Conservation (phyloP, 2,888 invertebrate species). For the Mythimna pallens region DNA sequence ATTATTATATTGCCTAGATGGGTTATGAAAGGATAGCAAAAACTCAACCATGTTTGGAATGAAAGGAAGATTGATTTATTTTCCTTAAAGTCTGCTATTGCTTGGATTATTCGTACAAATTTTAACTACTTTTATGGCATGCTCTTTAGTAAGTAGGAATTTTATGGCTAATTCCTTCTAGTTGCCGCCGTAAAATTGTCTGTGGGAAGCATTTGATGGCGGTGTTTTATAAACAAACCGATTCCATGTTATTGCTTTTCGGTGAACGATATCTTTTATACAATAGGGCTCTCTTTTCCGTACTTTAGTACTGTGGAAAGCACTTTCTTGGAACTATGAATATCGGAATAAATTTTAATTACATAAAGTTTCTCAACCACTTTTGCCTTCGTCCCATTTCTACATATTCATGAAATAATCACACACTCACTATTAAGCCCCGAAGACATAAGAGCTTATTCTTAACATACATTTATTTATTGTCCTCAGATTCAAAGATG, state of each 20-base stretch:
- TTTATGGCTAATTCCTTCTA: conserved; percentile 68
- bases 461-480: conserved; percentile 66
- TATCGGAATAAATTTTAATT: conserved; percentile 1
- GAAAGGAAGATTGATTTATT: conserved; percentile 52
- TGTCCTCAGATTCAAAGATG: conserved; percentile 85
- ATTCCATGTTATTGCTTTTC: conserved; percentile 28
- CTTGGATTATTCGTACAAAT: conserved; percentile 46
- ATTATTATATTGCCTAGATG: conserved; percentile 60
- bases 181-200: conserved; percentile 52
- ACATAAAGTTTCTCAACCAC: conserved; percentile 18
- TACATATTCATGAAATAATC: conserved; percentile 47
- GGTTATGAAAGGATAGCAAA: conserved; percentile 50
- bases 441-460: conserved; percentile 30
- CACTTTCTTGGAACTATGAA: background rate
- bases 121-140: conserved; percentile 44
- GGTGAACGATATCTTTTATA: conserved; percentile 18
- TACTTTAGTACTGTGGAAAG: background rate
- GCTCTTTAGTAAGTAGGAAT: conserved; percentile 23
- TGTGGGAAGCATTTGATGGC: conserved; percentile 9
- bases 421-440: conserved; percentile 23
- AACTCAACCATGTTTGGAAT: conserved; percentile 41
- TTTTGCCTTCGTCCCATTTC: conserved; percentile 1
- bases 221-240: conserved; percentile 24
- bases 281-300: conserved; percentile 2
- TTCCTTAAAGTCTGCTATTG: conserved; percentile 23